Percentiles rank a stretch among this genome's conserved stretches.
These are phyloP conservation scores for Amiota minor DNA, from an alignment of 2,888 invertebrate species.

Conservation along the genomic window DNA sequence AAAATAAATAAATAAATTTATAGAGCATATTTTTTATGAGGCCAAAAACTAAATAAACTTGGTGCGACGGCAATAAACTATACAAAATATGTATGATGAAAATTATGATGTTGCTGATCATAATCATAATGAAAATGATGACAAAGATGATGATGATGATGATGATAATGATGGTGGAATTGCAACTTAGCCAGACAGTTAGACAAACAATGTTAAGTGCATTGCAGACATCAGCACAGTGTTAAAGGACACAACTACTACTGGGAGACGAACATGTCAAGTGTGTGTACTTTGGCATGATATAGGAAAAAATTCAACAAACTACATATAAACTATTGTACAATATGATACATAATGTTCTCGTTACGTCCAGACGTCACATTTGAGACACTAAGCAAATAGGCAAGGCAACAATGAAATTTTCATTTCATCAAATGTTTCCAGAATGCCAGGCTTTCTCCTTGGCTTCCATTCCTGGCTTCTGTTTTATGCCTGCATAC, in stretches of 20 bases:
- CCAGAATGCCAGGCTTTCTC: background rate
- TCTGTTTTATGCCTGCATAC: no score
- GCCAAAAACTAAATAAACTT: conserved; percentile 6
- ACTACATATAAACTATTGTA: no score
- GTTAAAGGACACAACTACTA: conserved; percentile 24
- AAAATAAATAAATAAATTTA: background rate
- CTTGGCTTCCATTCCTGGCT: no score
- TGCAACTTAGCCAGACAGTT: conserved; percentile 27
- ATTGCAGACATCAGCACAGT: conserved; percentile 2
- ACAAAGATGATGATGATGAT: background rate
- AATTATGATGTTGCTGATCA: background rate
- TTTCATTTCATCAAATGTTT: conserved; percentile 44
- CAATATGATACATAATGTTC: background rate
- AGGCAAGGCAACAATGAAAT: conserved; percentile 39
- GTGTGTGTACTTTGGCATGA: no score
- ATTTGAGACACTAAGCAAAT: conserved; percentile 55
- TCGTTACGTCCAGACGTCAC: background rate
- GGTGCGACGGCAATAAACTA: conserved; percentile 3
- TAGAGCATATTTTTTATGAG: background rate
- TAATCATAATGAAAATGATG: no score
- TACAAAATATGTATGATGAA: conserved; percentile 3
- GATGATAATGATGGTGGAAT: background rate
- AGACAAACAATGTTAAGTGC: background rate
- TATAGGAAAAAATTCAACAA: conserved; percentile 25
- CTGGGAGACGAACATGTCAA: conserved; percentile 30